phyloP scores from a whole-genome alignment of 2,113 vertebrate species.

The Chauna torquata region DNA sequence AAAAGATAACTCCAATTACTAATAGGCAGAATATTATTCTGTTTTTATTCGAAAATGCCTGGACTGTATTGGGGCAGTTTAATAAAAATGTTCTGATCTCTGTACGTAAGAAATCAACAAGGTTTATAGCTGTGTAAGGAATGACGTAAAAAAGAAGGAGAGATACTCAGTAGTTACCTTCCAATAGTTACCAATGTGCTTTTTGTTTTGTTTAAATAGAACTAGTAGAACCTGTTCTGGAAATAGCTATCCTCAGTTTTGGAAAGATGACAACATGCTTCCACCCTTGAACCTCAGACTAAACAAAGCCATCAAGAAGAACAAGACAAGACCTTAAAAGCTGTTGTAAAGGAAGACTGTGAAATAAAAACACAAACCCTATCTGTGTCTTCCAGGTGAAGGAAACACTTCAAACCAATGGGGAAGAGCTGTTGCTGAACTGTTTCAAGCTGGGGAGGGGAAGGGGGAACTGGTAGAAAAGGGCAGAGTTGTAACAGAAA shows the following conservation, averaged over 20 bases:
- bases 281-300: conserved; percentile 2
- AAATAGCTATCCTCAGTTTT: not conserved
- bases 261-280: conserved; percentile 19
- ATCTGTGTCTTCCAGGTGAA: not conserved
- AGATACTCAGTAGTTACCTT: not conserved
- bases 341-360: not conserved
- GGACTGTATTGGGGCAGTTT: not conserved
- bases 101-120: not conserved
- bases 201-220: not conserved
- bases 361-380: conserved; percentile 7
- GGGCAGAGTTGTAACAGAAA: not conserved
- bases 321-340: not conserved
- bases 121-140: not conserved
- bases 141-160: not conserved
- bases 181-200: not conserved
- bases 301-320: conserved; percentile 30
- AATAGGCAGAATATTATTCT: not conserved
- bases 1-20: not conserved
- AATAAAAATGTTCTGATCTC: not conserved
- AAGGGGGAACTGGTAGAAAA: not conserved
- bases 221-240: conserved; percentile 22
- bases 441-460: not conserved
- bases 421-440: not conserved
- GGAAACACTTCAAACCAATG: not conserved
- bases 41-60: not conserved